Base-by-base conservation (phyloP, 2,113 vertebrate genomes). In the Sinocyclocheilus maitianheensis region DNA sequence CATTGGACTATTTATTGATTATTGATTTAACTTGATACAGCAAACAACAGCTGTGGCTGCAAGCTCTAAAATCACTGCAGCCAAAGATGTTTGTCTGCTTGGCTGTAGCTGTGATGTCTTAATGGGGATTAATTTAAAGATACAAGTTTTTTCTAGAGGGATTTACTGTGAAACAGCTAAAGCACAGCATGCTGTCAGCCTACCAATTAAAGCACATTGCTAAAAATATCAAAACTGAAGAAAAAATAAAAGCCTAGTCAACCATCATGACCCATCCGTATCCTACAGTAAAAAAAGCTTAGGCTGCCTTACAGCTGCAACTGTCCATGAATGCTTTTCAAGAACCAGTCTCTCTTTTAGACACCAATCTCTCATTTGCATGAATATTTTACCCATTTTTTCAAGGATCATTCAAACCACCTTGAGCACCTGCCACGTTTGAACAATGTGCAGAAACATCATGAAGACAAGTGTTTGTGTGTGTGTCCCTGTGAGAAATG, bases 401-500 rank as follows among this genome's bases (percentile, higher is more conserved):
- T 75, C 67, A 86, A 37, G 48, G 20, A 86, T 43, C 14, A 24
- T 86, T 88, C 46, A 83, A 26, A 51, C 13, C 55, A 80, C 55
- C 67, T 78, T 46, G 72, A 65, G 43, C 24, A 37, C 26, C 81
- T 51, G 34, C 55, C 46, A 75, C 11, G 10, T 83, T 83, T 78
- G 48, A 87, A 72, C 60, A 30, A 12, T 83, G 72, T 77, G 43
- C 65, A 83, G 78, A 76, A 65, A 55, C 79, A 83, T 86, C 43
- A 75, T 48, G 69, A 75, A 77, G 48, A 83, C 34, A 67, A 83
- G 46, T 65, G 79, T 65, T 77, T 69, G 69, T 77, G 43, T 24
- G 46, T 18, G 51, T 55, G 60, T 87, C 72, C 85, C 85, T 24
- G 16, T 12, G 80, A 83, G 85, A 40, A 77, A 86, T 88, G 74